A percentile compares a stretch with the other conserved stretches of the same genome.
phyloP scores from a whole-genome alignment of 2,113 vertebrate species.

The Delphinapterus leucas region DNA sequence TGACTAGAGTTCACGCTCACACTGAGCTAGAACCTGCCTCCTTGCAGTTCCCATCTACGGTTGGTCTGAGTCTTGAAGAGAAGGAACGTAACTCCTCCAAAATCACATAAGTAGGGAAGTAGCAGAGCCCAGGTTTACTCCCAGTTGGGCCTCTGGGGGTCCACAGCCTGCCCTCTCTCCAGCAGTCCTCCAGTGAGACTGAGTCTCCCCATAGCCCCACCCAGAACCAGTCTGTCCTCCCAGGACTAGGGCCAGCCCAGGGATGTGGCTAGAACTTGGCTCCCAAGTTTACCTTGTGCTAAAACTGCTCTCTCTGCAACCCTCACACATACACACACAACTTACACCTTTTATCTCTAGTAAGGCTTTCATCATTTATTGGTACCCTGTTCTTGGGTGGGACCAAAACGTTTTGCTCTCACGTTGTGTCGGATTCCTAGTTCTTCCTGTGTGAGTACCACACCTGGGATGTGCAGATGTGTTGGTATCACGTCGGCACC shows the following conservation, averaged over 20 bases:
- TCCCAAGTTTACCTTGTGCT: background rate
- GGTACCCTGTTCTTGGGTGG: background rate
- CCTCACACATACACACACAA: background rate
- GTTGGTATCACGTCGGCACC: background rate
- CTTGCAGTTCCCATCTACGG: background rate
- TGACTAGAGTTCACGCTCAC: background rate
- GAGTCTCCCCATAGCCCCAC: background rate
- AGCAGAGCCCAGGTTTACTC: background rate
- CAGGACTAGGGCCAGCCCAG: background rate
- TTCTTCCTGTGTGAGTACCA: background rate
- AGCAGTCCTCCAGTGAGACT: background rate
- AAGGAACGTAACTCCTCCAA: background rate
- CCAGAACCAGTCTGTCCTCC: background rate
- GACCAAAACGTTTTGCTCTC: background rate
- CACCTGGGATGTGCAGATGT: slow-evolving; percentile 44
- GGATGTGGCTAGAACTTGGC: background rate
- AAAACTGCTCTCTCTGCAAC: background rate
- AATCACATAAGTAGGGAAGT: background rate
- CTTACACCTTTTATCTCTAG: background rate
- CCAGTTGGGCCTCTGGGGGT: background rate
- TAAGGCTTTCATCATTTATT: background rate
- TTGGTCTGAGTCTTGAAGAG: background rate
- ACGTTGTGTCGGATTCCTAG: background rate
- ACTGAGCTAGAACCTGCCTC: background rate
- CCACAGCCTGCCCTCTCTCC: background rate